Percentiles rank a stretch among this genome's conserved stretches.
These are phyloP conservation scores for Nipponia nippon DNA, from an alignment of 2,113 vertebrate species.

Conservation along the genomic window DNA sequence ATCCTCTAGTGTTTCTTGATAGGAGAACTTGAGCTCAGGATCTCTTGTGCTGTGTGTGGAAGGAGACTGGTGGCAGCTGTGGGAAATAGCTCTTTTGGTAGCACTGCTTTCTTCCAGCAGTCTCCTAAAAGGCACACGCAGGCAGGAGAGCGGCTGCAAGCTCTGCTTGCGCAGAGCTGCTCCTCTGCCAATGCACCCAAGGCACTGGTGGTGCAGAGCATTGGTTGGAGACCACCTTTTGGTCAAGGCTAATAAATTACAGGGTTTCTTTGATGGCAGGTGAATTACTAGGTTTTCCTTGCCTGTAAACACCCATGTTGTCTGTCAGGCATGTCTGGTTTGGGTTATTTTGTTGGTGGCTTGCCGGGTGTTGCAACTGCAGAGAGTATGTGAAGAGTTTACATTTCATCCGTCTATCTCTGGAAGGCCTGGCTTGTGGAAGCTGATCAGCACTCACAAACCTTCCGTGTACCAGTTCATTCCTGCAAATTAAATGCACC, in stretches of 20 bases:
- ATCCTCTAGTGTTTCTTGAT: not conserved
- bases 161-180: not conserved
- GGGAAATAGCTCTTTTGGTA: not conserved
- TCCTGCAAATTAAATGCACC: not conserved
- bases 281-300: not conserved
- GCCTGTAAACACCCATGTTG: not conserved
- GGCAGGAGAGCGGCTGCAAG: not conserved
- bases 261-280: not conserved
- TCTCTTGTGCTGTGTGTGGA: fast-evolving
- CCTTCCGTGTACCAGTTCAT: not conserved
- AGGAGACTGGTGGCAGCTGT: not conserved
- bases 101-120: fast-evolving
- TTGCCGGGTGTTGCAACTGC: not conserved
- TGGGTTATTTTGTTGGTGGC: not conserved
- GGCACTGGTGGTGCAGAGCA: not conserved
- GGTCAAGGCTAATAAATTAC: not conserved
- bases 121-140: not conserved
- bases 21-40: not conserved
- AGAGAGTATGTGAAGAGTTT: not conserved
- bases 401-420: fast-evolving
- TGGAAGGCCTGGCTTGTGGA: not conserved
- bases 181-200: not conserved
- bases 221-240: not conserved
- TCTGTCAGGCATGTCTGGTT: not conserved
- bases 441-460: not conserved